phyloP scores from a whole-genome alignment of 2,113 vertebrate genomes.

The Dermatemys mawii region DNA sequence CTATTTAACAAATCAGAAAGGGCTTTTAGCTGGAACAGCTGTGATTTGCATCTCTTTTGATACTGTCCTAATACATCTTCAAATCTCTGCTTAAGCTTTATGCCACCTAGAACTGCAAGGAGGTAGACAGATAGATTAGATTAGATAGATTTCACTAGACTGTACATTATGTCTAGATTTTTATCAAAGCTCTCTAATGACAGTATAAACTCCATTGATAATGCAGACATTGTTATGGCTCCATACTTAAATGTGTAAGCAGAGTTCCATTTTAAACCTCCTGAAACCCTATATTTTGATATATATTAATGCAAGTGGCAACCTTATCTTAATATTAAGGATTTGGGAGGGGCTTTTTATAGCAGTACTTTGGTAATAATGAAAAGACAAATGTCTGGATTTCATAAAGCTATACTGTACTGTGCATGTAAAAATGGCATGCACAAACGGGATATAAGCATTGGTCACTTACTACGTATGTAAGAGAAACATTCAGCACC shows the following conservation, averaged over 20 bases:
- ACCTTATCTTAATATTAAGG: neutral
- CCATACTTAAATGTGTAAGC: slow-evolving; percentile 46
- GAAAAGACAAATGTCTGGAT: neutral
- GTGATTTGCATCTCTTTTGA: slow-evolving; percentile 73
- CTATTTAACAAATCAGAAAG: slow-evolving; percentile 74
- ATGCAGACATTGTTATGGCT: slow-evolving; percentile 37
- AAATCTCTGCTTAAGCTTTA: slow-evolving; percentile 73
- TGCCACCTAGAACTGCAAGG: slow-evolving; percentile 63
- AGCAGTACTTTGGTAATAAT: neutral
- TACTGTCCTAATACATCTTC: slow-evolving; percentile 73
- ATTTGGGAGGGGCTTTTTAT: neutral
- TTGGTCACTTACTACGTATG: neutral
- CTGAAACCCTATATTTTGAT: slow-evolving; percentile 25
- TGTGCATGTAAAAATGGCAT: neutral
- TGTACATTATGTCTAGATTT: slow-evolving; percentile 44
- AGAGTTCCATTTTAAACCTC: slow-evolving; percentile 47
- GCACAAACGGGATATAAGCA: neutral
- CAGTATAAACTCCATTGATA: slow-evolving; percentile 54
- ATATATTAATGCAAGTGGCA: neutral
- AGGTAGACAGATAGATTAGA: slow-evolving; percentile 72
- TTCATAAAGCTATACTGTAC: neutral
- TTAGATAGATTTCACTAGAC: slow-evolving; percentile 23
- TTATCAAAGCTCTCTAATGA: slow-evolving; percentile 68
- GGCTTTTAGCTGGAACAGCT: slow-evolving; percentile 72
- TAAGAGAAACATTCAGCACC: neutral